These are phyloP conservation scores for Stichopus chloronotus DNA, from an alignment of 35 echinoderm and acorn worm genomes.

Conservation along the genomic window DNA sequence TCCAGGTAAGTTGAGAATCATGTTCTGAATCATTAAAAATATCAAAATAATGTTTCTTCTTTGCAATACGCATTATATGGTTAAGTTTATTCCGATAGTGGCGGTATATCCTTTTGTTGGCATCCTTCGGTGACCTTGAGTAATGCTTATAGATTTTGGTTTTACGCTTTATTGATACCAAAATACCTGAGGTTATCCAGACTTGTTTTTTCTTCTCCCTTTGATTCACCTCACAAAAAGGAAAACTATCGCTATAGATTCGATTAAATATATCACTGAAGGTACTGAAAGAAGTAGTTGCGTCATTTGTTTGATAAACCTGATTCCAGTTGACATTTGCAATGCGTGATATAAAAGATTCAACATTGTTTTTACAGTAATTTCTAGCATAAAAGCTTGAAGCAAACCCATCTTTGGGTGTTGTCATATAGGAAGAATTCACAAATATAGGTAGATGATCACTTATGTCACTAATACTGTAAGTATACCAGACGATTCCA, in stretches of 20 bases:
- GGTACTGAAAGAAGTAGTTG: conserved; percentile 3
- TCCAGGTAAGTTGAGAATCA: too few species aligned
- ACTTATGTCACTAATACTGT: conserved; percentile 4
- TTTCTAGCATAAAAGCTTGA: conserved; percentile 18
- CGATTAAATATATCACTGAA: conserved; percentile 30
- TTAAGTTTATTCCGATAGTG: background rate
- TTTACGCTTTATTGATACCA: background rate
- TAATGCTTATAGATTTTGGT: background rate
- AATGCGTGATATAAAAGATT: conserved; percentile 4
- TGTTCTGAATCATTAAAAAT: too few species aligned
- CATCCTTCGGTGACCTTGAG: too few species aligned
- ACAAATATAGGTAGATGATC: conserved; percentile 29
- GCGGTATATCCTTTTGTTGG: too few species aligned
- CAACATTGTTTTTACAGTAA: conserved; percentile 6
- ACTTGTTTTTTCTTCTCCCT: too few species aligned
- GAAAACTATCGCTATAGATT: background rate
- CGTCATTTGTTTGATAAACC: conserved; percentile 37
- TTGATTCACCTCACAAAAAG: too few species aligned
- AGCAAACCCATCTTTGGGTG: background rate
- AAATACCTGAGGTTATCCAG: too few species aligned
- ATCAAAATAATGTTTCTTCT: background rate
- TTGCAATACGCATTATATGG: background rate
- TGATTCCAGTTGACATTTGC: conserved; percentile 18
- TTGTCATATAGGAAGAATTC: conserved; percentile 17
- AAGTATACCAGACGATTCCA: conserved; percentile 11